A percentile compares a stretch with the other conserved stretches of the same genome.
These are phyloP conservation scores for Epinephelus cyanopodus DNA, from an alignment of 2,113 vertebrate species.

Conservation along the genomic window DNA sequence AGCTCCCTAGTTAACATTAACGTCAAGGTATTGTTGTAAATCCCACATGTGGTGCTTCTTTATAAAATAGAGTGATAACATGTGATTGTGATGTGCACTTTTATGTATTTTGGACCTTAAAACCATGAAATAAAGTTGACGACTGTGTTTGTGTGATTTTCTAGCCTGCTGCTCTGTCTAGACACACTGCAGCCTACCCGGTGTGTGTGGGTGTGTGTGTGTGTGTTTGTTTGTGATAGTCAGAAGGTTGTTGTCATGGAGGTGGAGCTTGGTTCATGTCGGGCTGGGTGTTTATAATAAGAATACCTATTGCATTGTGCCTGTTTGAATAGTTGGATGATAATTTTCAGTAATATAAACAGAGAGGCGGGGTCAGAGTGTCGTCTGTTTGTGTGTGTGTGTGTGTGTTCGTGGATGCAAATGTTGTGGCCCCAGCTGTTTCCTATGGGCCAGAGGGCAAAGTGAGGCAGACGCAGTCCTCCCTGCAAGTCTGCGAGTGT, in stretches of 20 bases:
- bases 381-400: slow-evolving; percentile 21
- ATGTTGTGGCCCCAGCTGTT: slow-evolving; percentile 76
- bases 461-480: slow-evolving; percentile 49
- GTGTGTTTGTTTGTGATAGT: not conserved
- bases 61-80: not conserved
- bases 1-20: no score
- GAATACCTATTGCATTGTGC: not conserved
- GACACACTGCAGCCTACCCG: slow-evolving; percentile 38
- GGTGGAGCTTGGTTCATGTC: slow-evolving; percentile 5
- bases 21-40: no score
- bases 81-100: slow-evolving; percentile 2
- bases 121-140: slow-evolving; percentile 25
- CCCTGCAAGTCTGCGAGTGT: slow-evolving; percentile 12
- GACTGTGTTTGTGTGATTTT: slow-evolving; percentile 20
- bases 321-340: slow-evolving; percentile 45
- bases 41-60: no score
- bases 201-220: slow-evolving; percentile 33
- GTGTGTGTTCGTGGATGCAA: slow-evolving; percentile 49
- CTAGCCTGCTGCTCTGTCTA: slow-evolving; percentile 49
- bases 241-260: not conserved
- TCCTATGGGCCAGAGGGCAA: slow-evolving; percentile 63
- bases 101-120: not conserved
- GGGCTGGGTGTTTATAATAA: not conserved
- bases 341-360: slow-evolving; percentile 54
- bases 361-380: slow-evolving; percentile 24